These are phyloP conservation scores for Apostichopus japonicus DNA, from an alignment of 35 echinoderm and acorn worm species.

Conservation along the genomic window DNA sequence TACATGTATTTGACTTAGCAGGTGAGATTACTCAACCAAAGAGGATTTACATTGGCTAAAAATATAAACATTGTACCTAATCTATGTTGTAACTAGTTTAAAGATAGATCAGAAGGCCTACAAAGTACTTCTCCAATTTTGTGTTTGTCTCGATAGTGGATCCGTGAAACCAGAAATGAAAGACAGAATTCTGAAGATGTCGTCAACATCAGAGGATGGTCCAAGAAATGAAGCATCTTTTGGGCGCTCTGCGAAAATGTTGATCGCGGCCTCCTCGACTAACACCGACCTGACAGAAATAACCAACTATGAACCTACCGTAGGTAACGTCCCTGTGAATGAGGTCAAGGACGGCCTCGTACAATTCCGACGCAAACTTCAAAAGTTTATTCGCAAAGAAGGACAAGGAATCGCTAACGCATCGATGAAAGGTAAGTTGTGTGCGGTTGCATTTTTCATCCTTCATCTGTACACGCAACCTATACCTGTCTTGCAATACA, in stretches of 20 bases:
- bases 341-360: constrained; percentile 2
- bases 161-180: constrained; percentile 60
- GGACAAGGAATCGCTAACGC: constrained; percentile 10
- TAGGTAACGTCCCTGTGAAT: background rate
- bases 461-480: no score
- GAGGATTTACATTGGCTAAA: no score
- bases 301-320: background rate
- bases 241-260: constrained; percentile 67
- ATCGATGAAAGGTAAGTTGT: constrained; percentile 38
- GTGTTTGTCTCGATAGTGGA: background rate
- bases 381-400: constrained; percentile 24
- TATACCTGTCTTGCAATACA: no score
- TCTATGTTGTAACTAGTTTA: no score
- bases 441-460: no score
- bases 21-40: no score
- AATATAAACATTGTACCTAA: no score
- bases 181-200: constrained; percentile 66
- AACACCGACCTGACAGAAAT: background rate
- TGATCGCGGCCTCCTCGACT: constrained; percentile 61
- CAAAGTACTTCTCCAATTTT: no score
- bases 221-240: constrained; percentile 58
- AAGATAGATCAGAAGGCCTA: no score
- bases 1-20: no score
- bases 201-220: constrained; percentile 63
- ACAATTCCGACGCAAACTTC: constrained; percentile 1